phyloP scores from a whole-genome alignment of 2,797 vertebrate species.

The Crenuchus spilurus region DNA sequence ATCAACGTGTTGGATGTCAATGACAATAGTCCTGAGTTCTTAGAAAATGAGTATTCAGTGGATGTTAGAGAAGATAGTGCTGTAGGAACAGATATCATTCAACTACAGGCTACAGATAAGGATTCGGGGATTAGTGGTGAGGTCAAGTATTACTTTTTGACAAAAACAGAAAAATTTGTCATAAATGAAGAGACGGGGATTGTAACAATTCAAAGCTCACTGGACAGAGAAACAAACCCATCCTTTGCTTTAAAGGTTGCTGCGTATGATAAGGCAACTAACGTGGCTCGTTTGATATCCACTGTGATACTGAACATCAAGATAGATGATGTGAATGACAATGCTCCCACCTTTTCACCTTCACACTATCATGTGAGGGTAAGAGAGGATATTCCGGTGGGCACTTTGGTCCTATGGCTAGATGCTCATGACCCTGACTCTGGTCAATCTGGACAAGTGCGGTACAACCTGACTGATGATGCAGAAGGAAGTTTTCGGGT shows the following conservation, averaged over 20 bases:
- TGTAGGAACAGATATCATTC: constrained; percentile 78
- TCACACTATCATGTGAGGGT: constrained; percentile 79
- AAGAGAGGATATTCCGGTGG: constrained; percentile 84
- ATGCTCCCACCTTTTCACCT: constrained; percentile 81
- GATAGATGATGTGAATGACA: constrained; percentile 86
- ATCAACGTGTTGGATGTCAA: constrained; percentile 81
- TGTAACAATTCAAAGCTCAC: constrained; percentile 67
- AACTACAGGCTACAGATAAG: constrained; percentile 82
- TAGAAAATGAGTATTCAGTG: constrained; percentile 80
- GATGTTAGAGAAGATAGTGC: constrained; percentile 81
- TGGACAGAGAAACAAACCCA: constrained; percentile 78
- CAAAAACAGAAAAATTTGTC: constrained; percentile 81
- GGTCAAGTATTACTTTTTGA: constrained; percentile 80
- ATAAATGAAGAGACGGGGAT: constrained; percentile 79
- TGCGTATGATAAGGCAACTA: constrained; percentile 77
- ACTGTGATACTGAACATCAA: constrained; percentile 77
- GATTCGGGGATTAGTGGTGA: constrained; percentile 80
- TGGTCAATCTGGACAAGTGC: constrained; percentile 83
- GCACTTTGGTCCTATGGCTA: constrained; percentile 81
- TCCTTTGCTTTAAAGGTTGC: constrained; percentile 79
- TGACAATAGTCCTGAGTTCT: constrained; percentile 82
- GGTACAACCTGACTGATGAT: constrained; percentile 79
- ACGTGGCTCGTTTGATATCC: constrained; percentile 77
- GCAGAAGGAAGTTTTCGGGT: constrained; percentile 82
- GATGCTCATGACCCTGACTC: constrained; percentile 84